Conservation (phyloP, 2,113 vertebrate genomes). For the Salvelinus fontinalis region DNA sequence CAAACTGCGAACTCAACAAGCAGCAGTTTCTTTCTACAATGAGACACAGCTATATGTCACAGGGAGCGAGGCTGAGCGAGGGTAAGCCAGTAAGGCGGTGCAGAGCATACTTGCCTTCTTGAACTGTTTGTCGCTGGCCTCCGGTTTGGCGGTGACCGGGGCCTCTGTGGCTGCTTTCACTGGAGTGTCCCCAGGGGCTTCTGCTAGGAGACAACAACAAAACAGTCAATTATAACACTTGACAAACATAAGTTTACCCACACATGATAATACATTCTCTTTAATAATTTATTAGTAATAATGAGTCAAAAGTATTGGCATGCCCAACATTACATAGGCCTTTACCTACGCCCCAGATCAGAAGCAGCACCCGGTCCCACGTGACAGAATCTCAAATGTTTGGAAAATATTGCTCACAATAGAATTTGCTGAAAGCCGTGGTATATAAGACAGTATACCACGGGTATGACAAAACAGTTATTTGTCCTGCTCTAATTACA, state of each 20-base stretch:
- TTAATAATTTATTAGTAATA: neutral
- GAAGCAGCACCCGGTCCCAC: neutral
- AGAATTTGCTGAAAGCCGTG: neutral
- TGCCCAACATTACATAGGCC: neutral
- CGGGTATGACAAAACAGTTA: too few relatives aligned
- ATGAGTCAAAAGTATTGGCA: too few relatives aligned
- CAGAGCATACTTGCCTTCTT: slow-evolving; percentile 85
- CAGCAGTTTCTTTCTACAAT: neutral
- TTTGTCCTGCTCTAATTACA: too few relatives aligned
- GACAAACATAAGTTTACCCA: neutral
- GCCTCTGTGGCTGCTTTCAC: slow-evolving; percentile 87
- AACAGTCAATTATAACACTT: slow-evolving; percentile 2
- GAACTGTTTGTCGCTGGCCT: slow-evolving; percentile 85
- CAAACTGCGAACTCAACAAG: neutral
- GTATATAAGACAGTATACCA: too few relatives aligned
- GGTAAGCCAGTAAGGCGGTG: neutral
- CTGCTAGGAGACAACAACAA: slow-evolving; percentile 70
- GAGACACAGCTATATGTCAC: too few relatives aligned
- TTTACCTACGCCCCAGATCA: neutral
- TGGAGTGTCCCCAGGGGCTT: slow-evolving; percentile 83
- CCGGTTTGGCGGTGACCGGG: slow-evolving; percentile 69
- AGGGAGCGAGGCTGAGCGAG: neutral
- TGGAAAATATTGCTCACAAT: slow-evolving; percentile 40
- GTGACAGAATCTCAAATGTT: slow-evolving; percentile 43
- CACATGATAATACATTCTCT: neutral